Evolutionary conservation across 1,140 invertebrate species (phyloP).

Genomic region (Bilobella aurantiaca): DNA sequence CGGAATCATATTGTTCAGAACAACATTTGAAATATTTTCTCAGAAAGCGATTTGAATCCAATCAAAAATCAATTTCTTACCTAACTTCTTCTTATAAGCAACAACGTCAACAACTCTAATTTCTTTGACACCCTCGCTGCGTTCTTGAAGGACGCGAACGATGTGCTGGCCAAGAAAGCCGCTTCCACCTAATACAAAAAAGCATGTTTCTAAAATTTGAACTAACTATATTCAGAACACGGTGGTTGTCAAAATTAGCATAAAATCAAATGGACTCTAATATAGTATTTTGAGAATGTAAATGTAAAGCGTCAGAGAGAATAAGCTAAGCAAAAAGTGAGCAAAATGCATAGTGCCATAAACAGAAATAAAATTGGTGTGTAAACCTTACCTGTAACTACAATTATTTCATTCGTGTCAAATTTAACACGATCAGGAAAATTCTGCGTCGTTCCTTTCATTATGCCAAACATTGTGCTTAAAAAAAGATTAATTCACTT

Average conservation of each 20-base stretch:
- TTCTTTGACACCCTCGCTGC: constrained; percentile 46
- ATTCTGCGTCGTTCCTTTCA: neutral
- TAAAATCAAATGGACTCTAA: too few species aligned
- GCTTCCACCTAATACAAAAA: constrained; percentile 45
- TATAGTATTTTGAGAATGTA: too few species aligned
- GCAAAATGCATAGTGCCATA: too few species aligned
- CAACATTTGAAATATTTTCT: too few species aligned
- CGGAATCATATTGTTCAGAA: too few species aligned
- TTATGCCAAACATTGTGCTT: neutral
- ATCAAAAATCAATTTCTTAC: constrained; percentile 36
- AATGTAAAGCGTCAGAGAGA: too few species aligned
- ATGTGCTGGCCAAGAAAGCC: constrained; percentile 58
- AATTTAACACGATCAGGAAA: constrained; percentile 22
- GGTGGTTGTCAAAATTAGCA: too few species aligned
- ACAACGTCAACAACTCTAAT: constrained; percentile 52
- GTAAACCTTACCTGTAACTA: constrained; percentile 25
- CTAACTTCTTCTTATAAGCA: constrained; percentile 47
- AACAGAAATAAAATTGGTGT: neutral
- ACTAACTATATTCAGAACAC: too few species aligned
- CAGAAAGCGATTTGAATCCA: neutral
- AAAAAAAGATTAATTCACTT: too few species aligned
- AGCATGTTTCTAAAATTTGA: too few species aligned
- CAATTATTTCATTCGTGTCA: constrained; percentile 28
- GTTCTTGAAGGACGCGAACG: constrained; percentile 46
- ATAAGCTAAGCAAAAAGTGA: too few species aligned